Evolutionary conservation across 2,113 vertebrate genomes (phyloP).

Genomic region (Pelobates fuscus): DNA sequence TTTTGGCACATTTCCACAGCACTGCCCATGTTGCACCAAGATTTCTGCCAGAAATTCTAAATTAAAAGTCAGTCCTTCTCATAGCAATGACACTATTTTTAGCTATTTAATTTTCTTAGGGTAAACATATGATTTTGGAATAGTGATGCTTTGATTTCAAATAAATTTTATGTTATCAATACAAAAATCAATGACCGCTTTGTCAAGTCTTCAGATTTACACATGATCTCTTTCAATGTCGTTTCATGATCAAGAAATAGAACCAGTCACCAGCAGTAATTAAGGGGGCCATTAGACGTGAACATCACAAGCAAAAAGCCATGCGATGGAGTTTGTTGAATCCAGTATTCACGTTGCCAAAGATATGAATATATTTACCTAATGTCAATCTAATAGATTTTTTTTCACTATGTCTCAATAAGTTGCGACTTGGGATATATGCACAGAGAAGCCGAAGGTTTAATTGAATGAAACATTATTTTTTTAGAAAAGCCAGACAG

Average conservation of each 20-base stretch:
- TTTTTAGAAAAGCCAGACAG: neutral
- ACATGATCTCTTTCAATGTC: neutral
- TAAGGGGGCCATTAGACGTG: conserved; percentile 9
- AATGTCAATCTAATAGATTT: conserved; percentile 13
- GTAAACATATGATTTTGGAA: too few relatives aligned
- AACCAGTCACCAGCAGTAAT: conserved; percentile 18
- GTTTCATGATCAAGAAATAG: neutral
- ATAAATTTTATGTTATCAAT: too few relatives aligned
- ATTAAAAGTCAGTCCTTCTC: too few relatives aligned
- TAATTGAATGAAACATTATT: conserved; percentile 6
- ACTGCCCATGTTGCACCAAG: too few relatives aligned
- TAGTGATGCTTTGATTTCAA: too few relatives aligned
- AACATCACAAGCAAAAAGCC: neutral
- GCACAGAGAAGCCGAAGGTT: neutral
- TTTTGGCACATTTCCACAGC: too few relatives aligned
- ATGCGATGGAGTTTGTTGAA: neutral
- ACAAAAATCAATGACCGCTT: too few relatives aligned
- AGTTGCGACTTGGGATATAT: conserved; percentile 14
- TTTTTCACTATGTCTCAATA: conserved; percentile 11
- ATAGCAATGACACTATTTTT: too few relatives aligned
- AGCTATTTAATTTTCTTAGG: too few relatives aligned
- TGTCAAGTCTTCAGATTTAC: too few relatives aligned
- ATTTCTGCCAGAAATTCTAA: too few relatives aligned
- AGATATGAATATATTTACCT: conserved; percentile 7
- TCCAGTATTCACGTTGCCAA: neutral